Base-by-base conservation (phyloP, 2,797 vertebrate species). In the Micromesistius poutassou region DNA sequence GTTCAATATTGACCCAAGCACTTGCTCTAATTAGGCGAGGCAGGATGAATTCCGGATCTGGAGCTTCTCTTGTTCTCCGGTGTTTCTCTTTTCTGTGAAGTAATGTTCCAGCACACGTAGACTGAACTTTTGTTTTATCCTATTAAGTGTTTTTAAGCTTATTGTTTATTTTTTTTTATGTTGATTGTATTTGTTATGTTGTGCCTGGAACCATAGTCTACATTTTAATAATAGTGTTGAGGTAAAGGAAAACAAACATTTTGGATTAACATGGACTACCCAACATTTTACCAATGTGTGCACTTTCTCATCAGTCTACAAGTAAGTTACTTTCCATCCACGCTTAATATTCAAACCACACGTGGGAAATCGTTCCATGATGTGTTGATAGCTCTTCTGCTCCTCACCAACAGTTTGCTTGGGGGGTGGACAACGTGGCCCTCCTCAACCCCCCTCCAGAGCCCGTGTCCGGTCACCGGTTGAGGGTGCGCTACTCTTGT, bases 1-100 rank as follows among this genome's bases (percentile, higher is more conserved):
- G 76, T 89, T 84, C 84, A 92, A 92, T 95, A 92, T 95, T 95
- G 89, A 90, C 89, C 40, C 77, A 86, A 66, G 76, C n/a, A 66
- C 70, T 50, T 71, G 6, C 30, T 4, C 62, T 16, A 55, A 74
- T 72, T 79, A 87, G 87, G 87, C 83, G 84, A 80, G 92, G 86
- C 93, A 94, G 94, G 94, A 95, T 93, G 74, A 88, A 42, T 84
- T 88, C 91, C 94, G 92, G 91, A 25, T 88, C 77, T 85, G 75
- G 6, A 77, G 46, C 19, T 8, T 19, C 33, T n/a, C 22, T 28
- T 31, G 10, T 31, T 72, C 10, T 7, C 14, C 38, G 5, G 55
- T 28, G 62, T 68, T n/a, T 77, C 74, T 72, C 76, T 70, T 42
- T 76, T 77, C 75, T 3, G 33, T 72, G 28, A 30, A 76, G 40